phyloP scores from a whole-genome alignment of 1,140 invertebrate genomes.

The Gonatopus flavifemur region DNA sequence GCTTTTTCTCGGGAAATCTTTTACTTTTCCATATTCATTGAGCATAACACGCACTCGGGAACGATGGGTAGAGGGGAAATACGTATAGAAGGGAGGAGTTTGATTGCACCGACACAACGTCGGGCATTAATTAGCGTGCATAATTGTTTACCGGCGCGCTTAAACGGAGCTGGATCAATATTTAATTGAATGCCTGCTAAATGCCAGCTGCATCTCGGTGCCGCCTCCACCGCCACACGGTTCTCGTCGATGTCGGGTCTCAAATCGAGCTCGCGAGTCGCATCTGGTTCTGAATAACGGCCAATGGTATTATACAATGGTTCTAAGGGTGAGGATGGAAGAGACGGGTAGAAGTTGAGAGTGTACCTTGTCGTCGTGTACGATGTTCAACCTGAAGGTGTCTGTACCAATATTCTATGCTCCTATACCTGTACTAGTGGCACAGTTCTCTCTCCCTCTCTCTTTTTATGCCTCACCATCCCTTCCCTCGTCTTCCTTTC shows the following conservation, averaged over 20 bases:
- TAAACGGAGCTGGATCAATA: slow-evolving; percentile 56
- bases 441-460: neutral
- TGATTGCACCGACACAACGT: slow-evolving; percentile 53
- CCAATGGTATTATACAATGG: slow-evolving; percentile 29
- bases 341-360: neutral
- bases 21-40: too few species aligned
- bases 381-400: too few species aligned
- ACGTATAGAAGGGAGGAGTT: slow-evolving; percentile 30
- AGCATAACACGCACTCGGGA: slow-evolving; percentile 19
- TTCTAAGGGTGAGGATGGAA: slow-evolving; percentile 3
- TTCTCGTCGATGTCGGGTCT: slow-evolving; percentile 37
- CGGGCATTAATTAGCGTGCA: slow-evolving; percentile 55
- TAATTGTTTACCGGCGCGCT: slow-evolving; percentile 56
- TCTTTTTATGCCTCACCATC: neutral
- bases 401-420: too few species aligned
- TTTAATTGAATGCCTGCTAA: slow-evolving; percentile 57
- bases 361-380: slow-evolving; percentile 18
- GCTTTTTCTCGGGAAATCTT: too few species aligned
- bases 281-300: slow-evolving; percentile 45
- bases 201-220: slow-evolving; percentile 49
- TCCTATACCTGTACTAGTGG: too few species aligned
- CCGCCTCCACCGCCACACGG: neutral
- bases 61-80: too few species aligned
- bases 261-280: slow-evolving; percentile 46
- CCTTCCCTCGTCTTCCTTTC: slow-evolving; percentile 11